Evolutionary conservation across 2,113 vertebrate genomes (phyloP).

Genomic region (Rhea pennata): DNA sequence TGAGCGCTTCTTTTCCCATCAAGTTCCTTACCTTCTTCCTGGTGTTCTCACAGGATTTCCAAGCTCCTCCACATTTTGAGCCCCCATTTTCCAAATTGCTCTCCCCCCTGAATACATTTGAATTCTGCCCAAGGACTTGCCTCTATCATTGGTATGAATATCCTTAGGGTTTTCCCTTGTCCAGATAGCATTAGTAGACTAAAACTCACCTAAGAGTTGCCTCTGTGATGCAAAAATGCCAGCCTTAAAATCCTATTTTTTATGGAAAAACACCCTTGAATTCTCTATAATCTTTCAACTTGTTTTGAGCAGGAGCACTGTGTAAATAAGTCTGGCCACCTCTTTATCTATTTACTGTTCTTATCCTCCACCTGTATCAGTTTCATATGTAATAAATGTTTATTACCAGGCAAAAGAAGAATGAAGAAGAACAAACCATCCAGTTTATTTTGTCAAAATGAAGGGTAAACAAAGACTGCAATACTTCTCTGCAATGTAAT

Average conservation of each 20-base stretch:
- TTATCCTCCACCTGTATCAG: neutral
- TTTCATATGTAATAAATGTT: neutral
- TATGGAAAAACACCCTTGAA: neutral
- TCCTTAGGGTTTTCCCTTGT: neutral
- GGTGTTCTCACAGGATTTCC: neutral
- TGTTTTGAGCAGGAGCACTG: fast-evolving
- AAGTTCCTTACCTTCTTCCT: neutral
- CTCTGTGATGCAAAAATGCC: neutral
- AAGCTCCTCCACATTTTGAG: neutral
- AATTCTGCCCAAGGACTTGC: neutral
- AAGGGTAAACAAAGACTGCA: neutral
- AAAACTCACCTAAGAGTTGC: neutral
- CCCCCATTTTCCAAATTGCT: neutral
- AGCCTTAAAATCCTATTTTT: neutral
- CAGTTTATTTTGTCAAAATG: neutral
- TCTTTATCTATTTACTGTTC: neutral
- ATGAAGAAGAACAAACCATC: neutral
- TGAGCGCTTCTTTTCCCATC: neutral
- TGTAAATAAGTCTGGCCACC: neutral
- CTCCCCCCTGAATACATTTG: neutral
- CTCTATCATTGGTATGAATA: neutral
- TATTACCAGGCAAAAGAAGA: neutral
- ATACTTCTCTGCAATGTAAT: neutral
- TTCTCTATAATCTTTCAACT: neutral
- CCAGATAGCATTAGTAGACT: neutral